Conservation (phyloP, 2,797 vertebrate genomes). For the Phataginus tetradactyla region DNA sequence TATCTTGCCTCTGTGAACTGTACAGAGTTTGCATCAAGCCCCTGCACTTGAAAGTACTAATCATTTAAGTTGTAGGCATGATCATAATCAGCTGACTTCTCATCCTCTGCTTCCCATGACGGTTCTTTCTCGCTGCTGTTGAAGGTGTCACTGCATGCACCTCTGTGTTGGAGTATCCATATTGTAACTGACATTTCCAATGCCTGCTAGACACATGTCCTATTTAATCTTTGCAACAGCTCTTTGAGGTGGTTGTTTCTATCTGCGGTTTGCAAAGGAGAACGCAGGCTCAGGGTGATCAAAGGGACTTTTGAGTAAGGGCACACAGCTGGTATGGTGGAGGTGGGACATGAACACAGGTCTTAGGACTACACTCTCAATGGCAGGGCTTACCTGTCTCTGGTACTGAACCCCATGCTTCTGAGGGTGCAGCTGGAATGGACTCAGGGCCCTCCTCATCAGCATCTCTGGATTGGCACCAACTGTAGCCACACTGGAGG, state of each 20-base stretch:
- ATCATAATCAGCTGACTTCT: neutral
- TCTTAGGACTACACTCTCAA: neutral
- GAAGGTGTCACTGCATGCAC: neutral
- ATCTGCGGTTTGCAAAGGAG: neutral
- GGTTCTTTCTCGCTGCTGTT: neutral
- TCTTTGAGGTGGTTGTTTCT: neutral
- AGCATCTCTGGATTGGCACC: neutral
- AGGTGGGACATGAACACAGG: neutral
- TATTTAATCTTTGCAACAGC: neutral
- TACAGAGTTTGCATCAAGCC: accelerated
- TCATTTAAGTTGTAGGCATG: no score
- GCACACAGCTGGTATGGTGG: neutral
- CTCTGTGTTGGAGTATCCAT: no score
- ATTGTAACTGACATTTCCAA: accelerated
- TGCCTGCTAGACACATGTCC: neutral
- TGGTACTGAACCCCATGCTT: accelerated
- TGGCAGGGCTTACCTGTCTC: neutral
- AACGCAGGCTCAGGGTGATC: neutral
- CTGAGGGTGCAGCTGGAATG: neutral
- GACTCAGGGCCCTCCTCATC: neutral
- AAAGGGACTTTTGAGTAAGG: neutral
- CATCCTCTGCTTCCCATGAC: accelerated
- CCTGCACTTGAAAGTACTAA: neutral
- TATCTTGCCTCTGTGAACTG: neutral
- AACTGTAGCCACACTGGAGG: neutral